Conservation (phyloP, 1,140 invertebrate species). For the Drosophila lini region DNA sequence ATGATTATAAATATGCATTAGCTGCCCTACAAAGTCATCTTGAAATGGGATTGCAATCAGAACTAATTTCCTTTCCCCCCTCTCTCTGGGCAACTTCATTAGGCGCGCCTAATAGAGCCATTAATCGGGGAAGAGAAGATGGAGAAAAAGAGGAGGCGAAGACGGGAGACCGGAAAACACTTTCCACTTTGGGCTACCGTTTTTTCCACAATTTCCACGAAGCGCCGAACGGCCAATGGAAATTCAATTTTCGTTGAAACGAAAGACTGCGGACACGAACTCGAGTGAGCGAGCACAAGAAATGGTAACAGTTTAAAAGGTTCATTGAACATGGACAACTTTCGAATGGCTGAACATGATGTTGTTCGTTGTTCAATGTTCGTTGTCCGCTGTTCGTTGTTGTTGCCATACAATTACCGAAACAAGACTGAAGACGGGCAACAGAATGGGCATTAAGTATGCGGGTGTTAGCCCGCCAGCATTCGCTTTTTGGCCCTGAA, state of each 20-base stretch:
- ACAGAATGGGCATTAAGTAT: constrained; percentile 15
- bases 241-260: constrained; percentile 42
- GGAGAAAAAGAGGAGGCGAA: neutral
- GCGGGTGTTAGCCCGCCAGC: constrained; percentile 29
- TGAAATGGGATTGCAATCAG: constrained; percentile 26
- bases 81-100: constrained; percentile 30
- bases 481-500: constrained; percentile 39
- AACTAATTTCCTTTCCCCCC: constrained; percentile 5
- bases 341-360: constrained; percentile 46
- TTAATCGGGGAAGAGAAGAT: neutral
- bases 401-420: constrained; percentile 33
- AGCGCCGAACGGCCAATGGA: neutral
- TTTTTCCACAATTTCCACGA: constrained; percentile 35
- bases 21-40: neutral
- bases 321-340: constrained; percentile 57
- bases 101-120: constrained; percentile 34
- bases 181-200: constrained; percentile 48
- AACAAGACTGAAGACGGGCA: constrained; percentile 35
- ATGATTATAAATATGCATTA: constrained; percentile 1
- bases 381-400: neutral
- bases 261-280: constrained; percentile 49
- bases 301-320: constrained; percentile 51
- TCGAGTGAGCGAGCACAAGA: constrained; percentile 13
- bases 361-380: constrained; percentile 16
- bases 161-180: constrained; percentile 35